Evolutionary conservation across 1,140 invertebrate species (phyloP).

Genomic region (Stegodyphus mimosarum): DNA sequence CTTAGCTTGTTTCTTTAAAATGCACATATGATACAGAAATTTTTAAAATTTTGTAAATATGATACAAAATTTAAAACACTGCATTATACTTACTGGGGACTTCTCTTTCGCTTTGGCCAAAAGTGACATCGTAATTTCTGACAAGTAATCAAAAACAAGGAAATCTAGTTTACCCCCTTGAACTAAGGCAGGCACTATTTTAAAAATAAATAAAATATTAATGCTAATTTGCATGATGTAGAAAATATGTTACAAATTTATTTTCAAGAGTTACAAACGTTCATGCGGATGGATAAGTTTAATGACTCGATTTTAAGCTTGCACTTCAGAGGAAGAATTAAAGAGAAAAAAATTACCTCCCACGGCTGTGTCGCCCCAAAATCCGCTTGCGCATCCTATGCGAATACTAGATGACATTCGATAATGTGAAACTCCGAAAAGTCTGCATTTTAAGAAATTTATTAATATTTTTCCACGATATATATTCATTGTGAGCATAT

Average conservation of each 20-base stretch:
- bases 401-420: constrained; percentile 65
- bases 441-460: constrained; percentile 56
- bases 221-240: neutral
- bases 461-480: neutral
- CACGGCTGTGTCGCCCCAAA: constrained; percentile 73
- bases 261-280: no score
- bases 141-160: constrained; percentile 72
- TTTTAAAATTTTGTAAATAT: neutral
- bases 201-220: constrained; percentile 58
- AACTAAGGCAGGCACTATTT: constrained; percentile 71
- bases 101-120: constrained; percentile 54
- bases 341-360: constrained; percentile 65
- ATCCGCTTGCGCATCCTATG: constrained; percentile 73
- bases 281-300: no score
- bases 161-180: constrained; percentile 70
- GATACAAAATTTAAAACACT: neutral
- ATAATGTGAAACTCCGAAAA: neutral
- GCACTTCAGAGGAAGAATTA: no score
- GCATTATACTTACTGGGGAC: constrained; percentile 51
- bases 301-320: no score
- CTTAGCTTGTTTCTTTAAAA: no score
- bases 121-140: constrained; percentile 72
- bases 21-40: no score
- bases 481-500: neutral
- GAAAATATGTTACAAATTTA: neutral